These are phyloP conservation scores for Oxygymnocypris stewartii DNA, from an alignment of 2,113 vertebrate genomes.

Conservation along the genomic window DNA sequence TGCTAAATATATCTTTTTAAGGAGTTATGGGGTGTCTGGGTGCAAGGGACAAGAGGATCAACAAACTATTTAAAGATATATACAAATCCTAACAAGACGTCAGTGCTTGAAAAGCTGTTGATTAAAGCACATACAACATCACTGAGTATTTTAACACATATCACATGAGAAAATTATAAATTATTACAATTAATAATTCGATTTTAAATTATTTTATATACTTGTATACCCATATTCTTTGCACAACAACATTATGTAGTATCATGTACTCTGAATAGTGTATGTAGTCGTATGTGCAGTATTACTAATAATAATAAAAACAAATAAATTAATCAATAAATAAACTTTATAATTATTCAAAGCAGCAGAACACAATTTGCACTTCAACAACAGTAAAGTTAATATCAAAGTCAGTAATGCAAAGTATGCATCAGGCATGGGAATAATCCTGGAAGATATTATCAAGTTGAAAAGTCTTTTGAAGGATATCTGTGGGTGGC, in stretches of 20 bases:
- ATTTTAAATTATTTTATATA: conserved; percentile 4
- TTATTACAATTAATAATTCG: conserved; percentile 15
- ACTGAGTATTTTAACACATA: neutral
- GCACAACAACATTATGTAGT: conserved; percentile 55
- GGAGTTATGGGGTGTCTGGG: conserved; percentile 34
- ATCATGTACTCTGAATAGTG: conserved; percentile 56
- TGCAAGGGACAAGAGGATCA: conserved; percentile 32
- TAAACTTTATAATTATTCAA: conserved; percentile 68
- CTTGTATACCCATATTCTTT: conserved; percentile 50
- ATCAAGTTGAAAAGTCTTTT: conserved; percentile 13
- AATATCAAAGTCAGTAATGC: conserved; percentile 15
- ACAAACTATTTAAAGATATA: conserved; percentile 36
- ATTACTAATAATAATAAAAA: conserved; percentile 64
- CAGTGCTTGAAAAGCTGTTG: conserved; percentile 30
- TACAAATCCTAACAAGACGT: conserved; percentile 17
- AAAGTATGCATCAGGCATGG: conserved; percentile 28
- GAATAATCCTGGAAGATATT: conserved; percentile 19
- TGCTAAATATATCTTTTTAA: conserved; percentile 42
- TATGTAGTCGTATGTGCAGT: conserved; percentile 58
- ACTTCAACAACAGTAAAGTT: conserved; percentile 30
- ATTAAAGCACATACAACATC: conserved; percentile 26
- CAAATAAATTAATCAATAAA: conserved; percentile 85
- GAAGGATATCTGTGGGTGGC: conserved; percentile 21
- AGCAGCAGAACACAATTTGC: conserved; percentile 72
- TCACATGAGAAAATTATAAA: conserved; percentile 12